Base-by-base conservation (phyloP, 2,888 invertebrate genomes). In the Diploptera punctata region DNA sequence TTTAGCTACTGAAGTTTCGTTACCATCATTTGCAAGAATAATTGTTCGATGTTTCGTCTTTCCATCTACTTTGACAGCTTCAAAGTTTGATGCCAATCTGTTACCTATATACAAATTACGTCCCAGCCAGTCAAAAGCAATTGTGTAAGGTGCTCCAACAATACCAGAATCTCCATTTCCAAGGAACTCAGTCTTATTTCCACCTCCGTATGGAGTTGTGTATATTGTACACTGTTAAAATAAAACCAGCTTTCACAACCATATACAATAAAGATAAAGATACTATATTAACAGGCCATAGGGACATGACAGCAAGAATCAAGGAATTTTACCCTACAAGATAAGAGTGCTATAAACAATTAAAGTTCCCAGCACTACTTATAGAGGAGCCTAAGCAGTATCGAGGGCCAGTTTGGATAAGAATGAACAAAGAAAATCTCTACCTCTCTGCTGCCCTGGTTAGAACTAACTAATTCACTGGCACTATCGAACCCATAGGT, bases 111-210 rank as follows among this genome's bases (percentile, higher is more conserved):
- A 98, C 43, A 99, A 82, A 84, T 99, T 99, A 70, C 97, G 87
- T 3, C 98, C 98, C 24, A 98, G 86, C 98, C 99, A 99, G 82
- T 99, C 99, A 80, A 98, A 94, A 0, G 98, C 98, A 49, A 99
- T 89, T 0, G 94, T 90, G 43, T 94, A 93, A 0, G 98, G 95
- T 0, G 96, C 92, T 0, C 98, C 97, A 9, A 97, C 92, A 62
- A 97, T 89, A n/a, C 97, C 95, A 1, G 90, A 88, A 78, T 94
- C 93, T 3, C 86, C 82, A 57, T 79, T 79, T n/a, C 92, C 92
- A 5, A 96, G 87, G 82, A 97, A 93, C 78, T 92, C 91, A 0
- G 92, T 91, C 78, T 89, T 89, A 78, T 95, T 94, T 1, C 95
- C 95, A 13, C 95, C 97, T 13, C 91, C 91, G 77, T 95, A 92